Evolutionary conservation across 2,888 invertebrate species (phyloP).

Genomic region (Synergus gifuensis): DNA sequence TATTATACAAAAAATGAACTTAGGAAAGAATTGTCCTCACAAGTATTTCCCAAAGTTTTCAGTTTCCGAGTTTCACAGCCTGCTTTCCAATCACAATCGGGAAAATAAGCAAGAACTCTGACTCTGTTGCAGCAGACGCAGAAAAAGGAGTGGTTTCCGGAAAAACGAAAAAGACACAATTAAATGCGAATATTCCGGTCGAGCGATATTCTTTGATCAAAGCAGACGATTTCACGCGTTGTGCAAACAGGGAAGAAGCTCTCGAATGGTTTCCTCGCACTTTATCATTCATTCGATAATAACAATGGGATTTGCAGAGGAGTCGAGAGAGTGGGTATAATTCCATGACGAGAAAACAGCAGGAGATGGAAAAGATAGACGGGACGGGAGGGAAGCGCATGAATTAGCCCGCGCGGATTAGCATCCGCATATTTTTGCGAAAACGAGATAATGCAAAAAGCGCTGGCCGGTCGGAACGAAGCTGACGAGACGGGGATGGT

Average conservation of each 20-base stretch:
- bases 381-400: conserved; percentile 43
- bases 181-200: conserved; percentile 26
- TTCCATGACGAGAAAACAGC: conserved; percentile 49
- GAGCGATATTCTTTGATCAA: conserved; percentile 29
- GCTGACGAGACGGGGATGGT: conserved; percentile 58
- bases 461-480: conserved; percentile 63
- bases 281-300: conserved; percentile 40
- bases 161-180: conserved; percentile 1
- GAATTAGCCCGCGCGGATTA: conserved; percentile 69
- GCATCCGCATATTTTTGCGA: conserved; percentile 74
- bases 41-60: too few relatives aligned
- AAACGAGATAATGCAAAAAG: conserved; percentile 76
- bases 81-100: background rate
- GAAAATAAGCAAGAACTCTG: background rate
- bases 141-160: background rate
- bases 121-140: background rate
- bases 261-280: conserved; percentile 40
- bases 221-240: conserved; percentile 37
- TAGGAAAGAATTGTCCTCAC: background rate
- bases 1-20: background rate
- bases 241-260: conserved; percentile 32
- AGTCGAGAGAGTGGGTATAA: conserved; percentile 43
- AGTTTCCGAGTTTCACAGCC: background rate
- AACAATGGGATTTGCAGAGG: conserved; percentile 47
- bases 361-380: conserved; percentile 38